Conservation (phyloP, 2,113 vertebrate genomes). For the Toxostoma redivivum region DNA sequence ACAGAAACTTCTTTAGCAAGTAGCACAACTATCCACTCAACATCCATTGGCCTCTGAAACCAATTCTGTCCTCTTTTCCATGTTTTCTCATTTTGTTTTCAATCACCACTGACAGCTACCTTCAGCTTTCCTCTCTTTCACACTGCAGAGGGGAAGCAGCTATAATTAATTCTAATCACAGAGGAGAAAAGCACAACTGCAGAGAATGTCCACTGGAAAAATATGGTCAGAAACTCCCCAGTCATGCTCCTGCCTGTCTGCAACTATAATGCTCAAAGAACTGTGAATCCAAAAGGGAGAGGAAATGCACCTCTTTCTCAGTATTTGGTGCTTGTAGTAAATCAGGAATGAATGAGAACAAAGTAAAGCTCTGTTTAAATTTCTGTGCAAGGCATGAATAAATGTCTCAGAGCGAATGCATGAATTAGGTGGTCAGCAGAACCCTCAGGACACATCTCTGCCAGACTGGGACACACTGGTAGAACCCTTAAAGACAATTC, state of each 20-base stretch:
- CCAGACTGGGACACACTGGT: neutral
- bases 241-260: neutral
- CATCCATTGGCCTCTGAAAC: slow-evolving; percentile 16
- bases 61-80: slow-evolving; percentile 50
- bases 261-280: neutral
- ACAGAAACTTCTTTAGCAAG: slow-evolving; percentile 48
- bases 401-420: neutral
- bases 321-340: neutral
- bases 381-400: neutral
- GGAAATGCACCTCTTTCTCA: neutral
- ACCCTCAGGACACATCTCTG: neutral
- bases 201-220: slow-evolving; percentile 19
- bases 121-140: slow-evolving; percentile 3
- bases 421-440: neutral
- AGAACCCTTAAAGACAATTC: neutral
- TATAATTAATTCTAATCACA: slow-evolving; percentile 73
- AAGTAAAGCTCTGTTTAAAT: neutral
- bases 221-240: neutral
- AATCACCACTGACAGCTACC: slow-evolving; percentile 30
- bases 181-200: slow-evolving; percentile 39
- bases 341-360: neutral
- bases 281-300: neutral
- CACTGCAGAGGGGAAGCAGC: slow-evolving; percentile 41
- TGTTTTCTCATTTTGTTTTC: slow-evolving; percentile 41
- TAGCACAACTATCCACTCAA: slow-evolving; percentile 31